Base-by-base conservation (phyloP, 2,888 invertebrate species). In the Drosophila subquinaria region DNA sequence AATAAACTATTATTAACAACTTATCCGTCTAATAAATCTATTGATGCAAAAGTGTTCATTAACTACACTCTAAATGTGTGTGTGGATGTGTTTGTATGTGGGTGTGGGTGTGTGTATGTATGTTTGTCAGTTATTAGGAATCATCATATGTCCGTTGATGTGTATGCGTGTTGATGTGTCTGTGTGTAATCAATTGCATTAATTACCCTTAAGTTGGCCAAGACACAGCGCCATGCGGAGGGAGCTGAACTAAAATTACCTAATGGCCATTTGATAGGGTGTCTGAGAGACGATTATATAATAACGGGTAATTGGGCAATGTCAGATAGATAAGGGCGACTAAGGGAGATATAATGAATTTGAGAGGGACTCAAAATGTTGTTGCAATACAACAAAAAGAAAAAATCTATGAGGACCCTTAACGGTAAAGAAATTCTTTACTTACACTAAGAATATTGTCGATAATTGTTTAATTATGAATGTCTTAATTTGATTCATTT, bases 1-100 rank as follows among this genome's bases (percentile, higher is more conserved):
- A 88, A 80, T 85, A 81, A 76, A 86, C 70, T 89, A 87, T 81
- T 89, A 87, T 84, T 84, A 84, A 87, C 79, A 87, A 69, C 88
- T 84, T 84, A 84, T 66, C 42, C 10, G 5, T 36, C 79, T 86
- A 74, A 60, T 73, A 73, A 70, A 71, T 71, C 72, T 81, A 72
- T 80, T 63, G 73, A 83, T 83, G 79, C 77, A 73, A 81, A 76
- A 69, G 79, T 79, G 88, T 78, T 57, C 15, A 59, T 76, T 67
- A 72, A 68, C 79, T 84, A 87, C 69, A 8, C 56, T 62, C 82
- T 88, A 89, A 33, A 50, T 68, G 65, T 73, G 4, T 23, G 23
- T 23, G 23, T 23, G 23, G 4, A 4, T 23, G 23, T 23, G 23
- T 23, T 4, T 23, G 3, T 23, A 55, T 69, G 40, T 66, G n/a